Evolutionary conservation across 1,140 invertebrate species (phyloP).

Genomic region (Drosophila punjabiensis): DNA sequence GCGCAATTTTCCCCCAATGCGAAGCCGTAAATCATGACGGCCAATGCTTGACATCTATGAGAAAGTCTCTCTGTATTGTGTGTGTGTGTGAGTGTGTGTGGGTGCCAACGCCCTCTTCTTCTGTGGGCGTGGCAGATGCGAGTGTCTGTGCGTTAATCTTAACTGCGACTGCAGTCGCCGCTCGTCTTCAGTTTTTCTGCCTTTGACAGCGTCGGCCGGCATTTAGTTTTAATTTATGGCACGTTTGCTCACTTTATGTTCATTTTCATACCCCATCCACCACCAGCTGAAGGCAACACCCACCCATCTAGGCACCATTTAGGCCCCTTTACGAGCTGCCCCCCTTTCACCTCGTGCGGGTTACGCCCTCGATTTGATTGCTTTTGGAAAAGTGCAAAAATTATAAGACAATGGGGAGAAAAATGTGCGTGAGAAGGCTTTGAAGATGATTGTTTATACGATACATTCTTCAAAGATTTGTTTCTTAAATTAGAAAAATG

Average conservation of each 20-base stretch:
- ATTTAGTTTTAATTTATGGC: conserved; percentile 84
- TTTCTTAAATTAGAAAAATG: accelerated
- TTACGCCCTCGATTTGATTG: conserved; percentile 45
- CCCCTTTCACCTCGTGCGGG: conserved; percentile 17
- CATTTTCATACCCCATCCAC: conserved; percentile 21
- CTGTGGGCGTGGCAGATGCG: conserved; percentile 54
- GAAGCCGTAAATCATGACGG: conserved; percentile 74
- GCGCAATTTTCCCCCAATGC: conserved; percentile 76
- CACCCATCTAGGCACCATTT: conserved; percentile 11
- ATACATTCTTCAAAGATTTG: background rate
- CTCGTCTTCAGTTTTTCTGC: conserved; percentile 61
- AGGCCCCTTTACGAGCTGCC: conserved; percentile 4
- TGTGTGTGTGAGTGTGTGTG: conserved; percentile 25
- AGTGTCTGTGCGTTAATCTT: conserved; percentile 68
- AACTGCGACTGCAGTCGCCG: conserved; percentile 67
- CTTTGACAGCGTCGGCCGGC: conserved; percentile 70
- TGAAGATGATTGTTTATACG: conserved; percentile 4
- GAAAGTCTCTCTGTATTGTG: conserved; percentile 10
- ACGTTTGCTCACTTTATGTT: conserved; percentile 65
- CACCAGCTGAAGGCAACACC: conserved; percentile 17
- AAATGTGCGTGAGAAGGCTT: conserved; percentile 7
- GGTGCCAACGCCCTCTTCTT: conserved; percentile 53
- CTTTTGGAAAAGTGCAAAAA: conserved; percentile 29
- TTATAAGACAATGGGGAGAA: conserved; percentile 20
- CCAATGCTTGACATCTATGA: conserved; percentile 74